Evolutionary conservation across 2,113 vertebrate genomes (phyloP), one percentile per base, ranked within the genome.

Genomic region (Plectropomus leopardus): DNA sequence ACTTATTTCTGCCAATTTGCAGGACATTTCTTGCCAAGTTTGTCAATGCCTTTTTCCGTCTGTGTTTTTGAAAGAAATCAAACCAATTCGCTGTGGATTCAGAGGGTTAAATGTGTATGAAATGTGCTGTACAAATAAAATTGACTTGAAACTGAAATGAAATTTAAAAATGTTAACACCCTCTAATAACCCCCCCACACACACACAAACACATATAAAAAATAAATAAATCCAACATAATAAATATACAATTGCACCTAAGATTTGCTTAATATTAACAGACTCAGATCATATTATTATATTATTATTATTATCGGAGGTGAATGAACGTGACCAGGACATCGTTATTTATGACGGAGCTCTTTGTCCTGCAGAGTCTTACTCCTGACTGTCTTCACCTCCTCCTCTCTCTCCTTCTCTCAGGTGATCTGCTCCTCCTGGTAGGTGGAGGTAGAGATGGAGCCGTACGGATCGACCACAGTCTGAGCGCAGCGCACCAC

Each of bases 341-440:
- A 21, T 19, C 8, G 19, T 8, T 30, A 11, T 16, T 23, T 45
- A 23, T 3, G 1, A 28, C 19, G 26, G 36, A 58, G 21, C 24
- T 42, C 47, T 75, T 54, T 54, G 47, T 40, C 28, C 69, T 61
- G 17, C 11, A 45, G 51, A 53, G 36, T 70, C n/a, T 8, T 28
- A 1, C 28, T 3, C 58, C 19, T 44, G 57, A 19, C 7, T 5
- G 11, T 44, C 23, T 45, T 36, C 13, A 4, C 47, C 36, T 36
- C 21, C 21, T 26, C 47, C 36, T 57, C 19, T 30, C 7, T 47
- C 63, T 94, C 36, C 54, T 16, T 30, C 7, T 47, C 63, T 94
- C 86, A 94, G 74, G 83, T 95, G 73, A 96, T 95, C 89, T 96
- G 95, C 88, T 96, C 95, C 84, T 96, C 95, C 80, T 96, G 94